Evolutionary conservation across 2,888 invertebrate species (phyloP).

Genomic region (Pelosia muscerda): DNA sequence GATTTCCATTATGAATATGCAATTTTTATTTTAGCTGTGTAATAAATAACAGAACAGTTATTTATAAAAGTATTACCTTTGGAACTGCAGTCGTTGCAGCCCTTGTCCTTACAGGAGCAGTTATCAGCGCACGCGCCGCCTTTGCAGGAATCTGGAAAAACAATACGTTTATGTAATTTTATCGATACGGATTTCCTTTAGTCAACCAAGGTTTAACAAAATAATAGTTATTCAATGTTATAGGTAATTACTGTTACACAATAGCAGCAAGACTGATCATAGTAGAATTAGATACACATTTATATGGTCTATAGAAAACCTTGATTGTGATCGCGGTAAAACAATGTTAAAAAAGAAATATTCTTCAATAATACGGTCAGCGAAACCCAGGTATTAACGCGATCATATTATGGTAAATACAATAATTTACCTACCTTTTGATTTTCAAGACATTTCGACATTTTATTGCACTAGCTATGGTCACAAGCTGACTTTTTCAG

Average conservation of each 20-base stretch:
- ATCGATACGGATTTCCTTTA: too few species aligned
- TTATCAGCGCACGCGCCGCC: conserved; percentile 72
- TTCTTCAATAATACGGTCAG: too few species aligned
- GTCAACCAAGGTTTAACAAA: too few species aligned
- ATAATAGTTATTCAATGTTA: too few species aligned
- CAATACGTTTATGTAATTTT: background rate
- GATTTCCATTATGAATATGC: too few species aligned
- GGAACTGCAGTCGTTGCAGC: conserved; percentile 75
- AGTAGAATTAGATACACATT: background rate
- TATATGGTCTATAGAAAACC: background rate
- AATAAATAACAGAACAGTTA: background rate
- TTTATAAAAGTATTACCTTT: conserved; percentile 54
- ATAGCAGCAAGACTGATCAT: background rate
- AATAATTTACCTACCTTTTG: too few species aligned
- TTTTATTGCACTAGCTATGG: too few species aligned
- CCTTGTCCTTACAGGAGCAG: conserved; percentile 76
- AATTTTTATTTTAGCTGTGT: too few species aligned
- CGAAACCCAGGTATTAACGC: too few species aligned
- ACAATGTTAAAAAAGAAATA: background rate
- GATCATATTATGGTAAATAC: too few species aligned
- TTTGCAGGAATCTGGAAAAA: conserved; percentile 70
- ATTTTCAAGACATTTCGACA: too few species aligned
- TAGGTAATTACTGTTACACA: background rate
- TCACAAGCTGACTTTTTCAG: too few species aligned
- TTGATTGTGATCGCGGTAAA: background rate